These are phyloP conservation scores for Etheostoma perlongum DNA, from an alignment of 2,797 vertebrate genomes.

Conservation along the genomic window DNA sequence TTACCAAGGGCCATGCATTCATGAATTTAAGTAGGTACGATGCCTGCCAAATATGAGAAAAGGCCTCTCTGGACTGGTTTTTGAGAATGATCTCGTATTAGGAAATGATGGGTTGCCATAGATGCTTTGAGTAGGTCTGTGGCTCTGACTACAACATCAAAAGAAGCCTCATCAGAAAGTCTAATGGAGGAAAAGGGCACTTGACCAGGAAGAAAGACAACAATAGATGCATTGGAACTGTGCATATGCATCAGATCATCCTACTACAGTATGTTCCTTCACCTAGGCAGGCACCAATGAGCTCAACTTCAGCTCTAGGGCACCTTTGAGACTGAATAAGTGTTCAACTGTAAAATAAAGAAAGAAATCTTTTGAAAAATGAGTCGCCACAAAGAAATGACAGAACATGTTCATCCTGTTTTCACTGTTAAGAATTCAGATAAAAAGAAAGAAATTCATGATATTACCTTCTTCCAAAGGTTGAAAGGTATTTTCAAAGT, in stretches of 20 bases:
- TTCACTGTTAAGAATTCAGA: background rate
- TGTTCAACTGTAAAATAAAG: background rate
- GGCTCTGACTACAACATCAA: constrained; percentile 79
- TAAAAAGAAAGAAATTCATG: background rate
- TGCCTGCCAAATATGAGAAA: constrained; percentile 30
- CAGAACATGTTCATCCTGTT: background rate
- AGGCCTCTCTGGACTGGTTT: constrained; percentile 34
- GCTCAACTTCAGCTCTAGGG: constrained; percentile 28
- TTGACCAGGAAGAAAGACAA: constrained; percentile 73
- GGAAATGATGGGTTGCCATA: constrained; percentile 70
- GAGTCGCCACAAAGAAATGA: constrained; percentile 6
- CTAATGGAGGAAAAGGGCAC: constrained; percentile 74
- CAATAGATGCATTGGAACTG: constrained; percentile 47
- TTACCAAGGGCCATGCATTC: constrained; percentile 29
- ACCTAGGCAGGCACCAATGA: constrained; percentile 22
- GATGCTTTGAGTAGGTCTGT: constrained; percentile 56
- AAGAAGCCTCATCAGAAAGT: constrained; percentile 82
- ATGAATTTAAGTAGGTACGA: constrained; percentile 49
- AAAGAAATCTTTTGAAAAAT: constrained; percentile 14
- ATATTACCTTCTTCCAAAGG: background rate
- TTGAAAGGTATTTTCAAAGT: constrained; percentile 1
- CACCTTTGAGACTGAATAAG: background rate
- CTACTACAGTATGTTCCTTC: constrained; percentile 18
- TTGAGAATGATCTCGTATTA: constrained; percentile 43
- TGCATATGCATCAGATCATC: constrained; percentile 65